Evolutionary conservation across 2,113 vertebrate species (phyloP), one percentile per base, ranked within the genome.

Genomic region (Oncorhynchus gorbuscha): DNA sequence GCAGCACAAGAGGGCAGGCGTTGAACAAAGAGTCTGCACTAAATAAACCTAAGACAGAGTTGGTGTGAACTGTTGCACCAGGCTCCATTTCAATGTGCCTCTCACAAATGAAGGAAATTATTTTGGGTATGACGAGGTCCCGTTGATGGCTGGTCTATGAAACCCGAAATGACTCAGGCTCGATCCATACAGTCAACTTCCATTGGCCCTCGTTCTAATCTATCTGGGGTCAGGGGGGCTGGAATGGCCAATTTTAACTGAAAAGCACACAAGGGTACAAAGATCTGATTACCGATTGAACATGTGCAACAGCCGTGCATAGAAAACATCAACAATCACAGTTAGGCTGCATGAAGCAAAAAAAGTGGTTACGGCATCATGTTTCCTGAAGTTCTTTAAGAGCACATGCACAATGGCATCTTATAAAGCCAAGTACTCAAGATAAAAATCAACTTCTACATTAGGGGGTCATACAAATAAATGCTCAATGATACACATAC

Each of bases 31-130:
- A 78, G 78, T 35, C 2, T 14, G 48, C 30, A 78, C 61, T 74
- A 84, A 81, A 80, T 77, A 73, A 82, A 76, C 67, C 32, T 76
- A 13, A 74, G 72, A 90, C 80, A 88, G 81, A 77, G 79, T 58
- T 79, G 88, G 88, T 84, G 81, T 91, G 84, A 91, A 86, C 84
- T 72, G 70, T 78, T 81, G 81, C 75, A 49, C 13, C 30, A 74
- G 81, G 39, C 32, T 72, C 39, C 68, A 81, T 84, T 84, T 79
- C 80, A 89, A 81, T 59, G 62, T 64, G 71, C 75, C 58, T 45
- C 79, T 72, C 76, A 87, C 87, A 91, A 90, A 92, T 88, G 68
- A 84, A 87, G 81, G 88, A 90, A 92, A 88, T 90, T 88, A 85
- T 88, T 91, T 78, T 75, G 76, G 48, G 83, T 80, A 81, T 90